Evolutionary conservation across 2,113 vertebrate genomes (phyloP), one percentile per base, ranked within the genome.

Genomic region (Percopsis transmontana): DNA sequence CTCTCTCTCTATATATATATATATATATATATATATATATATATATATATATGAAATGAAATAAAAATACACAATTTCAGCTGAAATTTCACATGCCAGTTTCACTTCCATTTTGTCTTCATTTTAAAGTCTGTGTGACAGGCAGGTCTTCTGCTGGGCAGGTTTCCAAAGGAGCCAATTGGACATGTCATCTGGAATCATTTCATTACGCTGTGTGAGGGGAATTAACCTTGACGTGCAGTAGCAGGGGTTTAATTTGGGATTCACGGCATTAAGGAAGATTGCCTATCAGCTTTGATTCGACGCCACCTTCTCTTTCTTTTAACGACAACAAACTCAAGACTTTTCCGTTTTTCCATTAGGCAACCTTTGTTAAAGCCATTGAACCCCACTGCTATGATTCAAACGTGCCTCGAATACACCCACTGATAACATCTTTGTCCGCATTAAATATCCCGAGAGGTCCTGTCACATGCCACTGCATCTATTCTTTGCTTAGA

Each of bases 131-230:
- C 92, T 92, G 88, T 90, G 86, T 95, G 94, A 95, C 94, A 94
- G 94, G 90, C 92, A 93, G 92, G 94, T 93, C 85, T 92, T 93
- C 92, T 91, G 91, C 85, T 92, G 87, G 90, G 90, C 86, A 89
- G 90, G 85, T 82, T 70, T 94, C 92, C 91, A 94, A 93, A 88
- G 88, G 90, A 90, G 85, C 91, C 94, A 92, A 95, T 95, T 94
- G 94, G 92, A 94, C 91, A 89, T 95, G 96, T 95, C 95, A 91
- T 92, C 91, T 94, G 93, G 94, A 96, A 96, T 93, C 94, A 95
- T 95, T 94, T 94, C 94, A 95, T 97, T 95, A 94, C 85, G 70
- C 82, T 77, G 59, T 41, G 65, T 88, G 88, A 91, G 88, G 27
- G 84, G 94, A 96, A 97, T 98, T 93, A 95, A 94, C 93, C 92